These are phyloP conservation scores for Notiomystis cincta DNA, from an alignment of 2,113 vertebrate genomes.

Conservation along the genomic window DNA sequence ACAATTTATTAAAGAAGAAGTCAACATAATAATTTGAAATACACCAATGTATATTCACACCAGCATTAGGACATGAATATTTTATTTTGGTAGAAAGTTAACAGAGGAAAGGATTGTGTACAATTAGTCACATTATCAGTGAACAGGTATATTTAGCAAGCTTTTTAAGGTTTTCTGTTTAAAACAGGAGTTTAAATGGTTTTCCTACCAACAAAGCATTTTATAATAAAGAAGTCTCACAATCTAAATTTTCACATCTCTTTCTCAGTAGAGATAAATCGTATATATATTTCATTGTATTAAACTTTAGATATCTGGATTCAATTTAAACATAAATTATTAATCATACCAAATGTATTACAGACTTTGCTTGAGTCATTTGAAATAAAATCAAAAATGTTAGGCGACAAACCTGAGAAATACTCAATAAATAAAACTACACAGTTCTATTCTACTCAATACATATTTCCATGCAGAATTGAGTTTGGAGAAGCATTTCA, in stretches of 20 bases:
- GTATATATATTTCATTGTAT: background rate
- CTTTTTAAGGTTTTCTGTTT: background rate
- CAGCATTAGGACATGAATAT: background rate
- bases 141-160: background rate
- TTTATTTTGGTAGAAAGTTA: background rate
- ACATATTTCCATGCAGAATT: slow-evolving; percentile 57
- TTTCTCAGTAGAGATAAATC: background rate
- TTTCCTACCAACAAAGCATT: background rate
- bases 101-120: background rate
- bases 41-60: background rate
- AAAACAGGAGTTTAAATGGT: background rate
- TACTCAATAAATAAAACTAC: slow-evolving; percentile 17
- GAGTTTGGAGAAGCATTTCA: slow-evolving; percentile 58
- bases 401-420: background rate
- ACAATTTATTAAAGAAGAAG: background rate
- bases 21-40: background rate
- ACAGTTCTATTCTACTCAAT: slow-evolving; percentile 12
- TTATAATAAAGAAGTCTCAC: background rate
- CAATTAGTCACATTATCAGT: background rate
- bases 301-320: background rate
- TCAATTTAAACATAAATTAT: background rate
- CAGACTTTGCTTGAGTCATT: background rate
- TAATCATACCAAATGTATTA: background rate
- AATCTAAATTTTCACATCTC: background rate
- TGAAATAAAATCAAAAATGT: background rate